Percentiles rank a stretch among this genome's conserved stretches.
Conservation (phyloP, 2,113 vertebrate species). For the Petrocephalus zakoni region DNA sequence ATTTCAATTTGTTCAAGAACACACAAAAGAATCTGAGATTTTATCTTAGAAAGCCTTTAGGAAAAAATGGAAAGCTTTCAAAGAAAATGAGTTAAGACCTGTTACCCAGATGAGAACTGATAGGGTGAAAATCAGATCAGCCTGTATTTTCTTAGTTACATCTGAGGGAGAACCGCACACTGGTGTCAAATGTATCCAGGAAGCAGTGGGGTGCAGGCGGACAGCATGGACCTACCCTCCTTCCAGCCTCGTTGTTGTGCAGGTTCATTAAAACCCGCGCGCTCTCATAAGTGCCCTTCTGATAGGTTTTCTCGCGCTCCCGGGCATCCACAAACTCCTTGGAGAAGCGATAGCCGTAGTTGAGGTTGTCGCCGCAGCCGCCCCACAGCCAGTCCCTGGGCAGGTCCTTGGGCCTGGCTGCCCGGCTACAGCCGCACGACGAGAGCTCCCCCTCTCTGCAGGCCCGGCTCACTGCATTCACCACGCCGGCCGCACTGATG, state of each 20-base stretch:
- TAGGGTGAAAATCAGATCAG: conserved; percentile 35
- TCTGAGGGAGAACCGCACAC: background rate
- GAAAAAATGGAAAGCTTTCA: conserved; percentile 41
- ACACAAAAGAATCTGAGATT: conserved; percentile 39
- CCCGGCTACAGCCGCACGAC: conserved; percentile 91
- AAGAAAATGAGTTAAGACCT: conserved; percentile 41
- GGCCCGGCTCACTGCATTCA: conserved; percentile 91
- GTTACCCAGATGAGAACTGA: conserved; percentile 52
- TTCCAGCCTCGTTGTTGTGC: conserved; percentile 93
- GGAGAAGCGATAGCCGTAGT: conserved; percentile 93
- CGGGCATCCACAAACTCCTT: conserved; percentile 86
- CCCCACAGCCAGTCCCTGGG: conserved; percentile 98
- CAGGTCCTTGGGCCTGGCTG: conserved; percentile 84
- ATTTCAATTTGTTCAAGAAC: conserved; percentile 11
- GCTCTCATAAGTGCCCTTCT: conserved; percentile 81
- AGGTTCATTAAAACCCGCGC: conserved; percentile 88
- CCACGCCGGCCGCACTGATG: conserved; percentile 90
- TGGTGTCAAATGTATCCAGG: background rate
- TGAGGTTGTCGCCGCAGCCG: conserved; percentile 94
- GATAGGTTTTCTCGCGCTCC: conserved; percentile 85
- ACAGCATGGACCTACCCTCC: conserved; percentile 69
- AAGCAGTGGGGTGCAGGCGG: background rate
- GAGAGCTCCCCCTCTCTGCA: conserved; percentile 95
- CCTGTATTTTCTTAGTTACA: conserved; percentile 30
- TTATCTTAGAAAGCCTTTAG: conserved; percentile 33